A percentile compares a stretch with the other conserved stretches of the same genome.
Evolutionary conservation across 2,888 invertebrate species (phyloP).

Genomic region (Ypsolopha sequella): DNA sequence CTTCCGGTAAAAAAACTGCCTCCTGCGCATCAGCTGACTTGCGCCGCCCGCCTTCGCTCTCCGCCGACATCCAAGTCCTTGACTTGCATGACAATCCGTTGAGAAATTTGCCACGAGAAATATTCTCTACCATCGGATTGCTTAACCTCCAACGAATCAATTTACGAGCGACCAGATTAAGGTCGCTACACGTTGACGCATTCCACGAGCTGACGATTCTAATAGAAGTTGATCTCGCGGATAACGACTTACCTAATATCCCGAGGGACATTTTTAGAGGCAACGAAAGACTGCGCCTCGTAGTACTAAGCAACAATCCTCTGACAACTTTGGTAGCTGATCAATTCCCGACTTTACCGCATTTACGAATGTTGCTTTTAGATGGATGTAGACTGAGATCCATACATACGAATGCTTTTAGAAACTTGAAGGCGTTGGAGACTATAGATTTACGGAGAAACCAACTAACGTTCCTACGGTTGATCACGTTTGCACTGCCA

Average conservation of each 20-base stretch:
- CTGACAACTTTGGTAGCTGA: conserved; percentile 77
- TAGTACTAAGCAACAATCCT: conserved; percentile 87
- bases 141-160: conserved; percentile 88
- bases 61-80: conserved; percentile 74
- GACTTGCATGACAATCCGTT: conserved; percentile 87
- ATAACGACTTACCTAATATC: conserved; percentile 81
- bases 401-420: conserved; percentile 83
- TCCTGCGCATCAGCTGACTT: conserved; percentile 86
- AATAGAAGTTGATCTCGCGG: conserved; percentile 88
- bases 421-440: conserved; percentile 79
- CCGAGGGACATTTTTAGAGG: conserved; percentile 87
- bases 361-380: conserved; percentile 84
- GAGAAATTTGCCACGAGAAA: conserved; percentile 79
- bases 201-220: conserved; percentile 88
- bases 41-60: conserved; percentile 78
- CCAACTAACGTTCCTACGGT: conserved; percentile 75
- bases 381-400: conserved; percentile 82
- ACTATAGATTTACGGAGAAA: conserved; percentile 87
- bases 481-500: conserved; percentile 74
- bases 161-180: conserved; percentile 80
- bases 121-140: conserved; percentile 83
- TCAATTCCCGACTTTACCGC: conserved; percentile 86
- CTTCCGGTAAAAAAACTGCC: conserved; percentile 91
- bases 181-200: conserved; percentile 85
- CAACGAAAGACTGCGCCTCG: conserved; percentile 83